Base-by-base conservation (phyloP, 2,113 vertebrate species). In the Syngnathus scovelli region DNA sequence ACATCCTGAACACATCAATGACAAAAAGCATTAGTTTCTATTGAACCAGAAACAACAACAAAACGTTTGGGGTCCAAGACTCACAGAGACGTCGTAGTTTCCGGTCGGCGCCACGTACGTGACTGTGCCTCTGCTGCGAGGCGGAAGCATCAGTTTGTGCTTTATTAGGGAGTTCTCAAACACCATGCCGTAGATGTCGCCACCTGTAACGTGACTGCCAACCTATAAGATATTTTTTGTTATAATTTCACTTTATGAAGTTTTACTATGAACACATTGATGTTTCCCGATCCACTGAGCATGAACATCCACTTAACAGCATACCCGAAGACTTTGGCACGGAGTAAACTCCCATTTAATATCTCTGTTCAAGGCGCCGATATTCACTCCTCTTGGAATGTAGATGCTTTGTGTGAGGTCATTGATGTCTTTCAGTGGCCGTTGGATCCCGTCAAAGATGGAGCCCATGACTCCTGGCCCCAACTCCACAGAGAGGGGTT, bases 391-490 rank as follows among this genome's bases (percentile, higher is more conserved):
- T 90, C 96, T 91, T 62, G 97, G 97, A 80, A 99, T 99, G 81
- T 99, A 98, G 83, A 99, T 99, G 74, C 96, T 98, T 76, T 96
- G 87, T 15, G 95, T 98, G 71, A 95, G 88, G 81, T 88, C 85
- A 70, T 95, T 96, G 89, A 99, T 99, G 83, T 98, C 95, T 0
- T 93, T 94, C 4, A 99, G 89, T 36, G 97, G 96, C 71, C 97
- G 94, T 83, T 99, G 97, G 80, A 99, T 99, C 76, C 97, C 97
- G 64, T 98, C 96, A 92, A 98, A 99, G 88, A 98, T 98, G 77
- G 96, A 95, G 77, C 95, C 95, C 96, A 99, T 99, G 78, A 96
- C 95, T 70, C 97, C 96, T 16, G 97, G 97, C 7, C 97, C 97
- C 48, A 99, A 86, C 76, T 99, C 97, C 21, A 99, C 97, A 0